These are phyloP conservation scores for Numenius arquata DNA, from an alignment of 2,113 vertebrate species.

Conservation along the genomic window DNA sequence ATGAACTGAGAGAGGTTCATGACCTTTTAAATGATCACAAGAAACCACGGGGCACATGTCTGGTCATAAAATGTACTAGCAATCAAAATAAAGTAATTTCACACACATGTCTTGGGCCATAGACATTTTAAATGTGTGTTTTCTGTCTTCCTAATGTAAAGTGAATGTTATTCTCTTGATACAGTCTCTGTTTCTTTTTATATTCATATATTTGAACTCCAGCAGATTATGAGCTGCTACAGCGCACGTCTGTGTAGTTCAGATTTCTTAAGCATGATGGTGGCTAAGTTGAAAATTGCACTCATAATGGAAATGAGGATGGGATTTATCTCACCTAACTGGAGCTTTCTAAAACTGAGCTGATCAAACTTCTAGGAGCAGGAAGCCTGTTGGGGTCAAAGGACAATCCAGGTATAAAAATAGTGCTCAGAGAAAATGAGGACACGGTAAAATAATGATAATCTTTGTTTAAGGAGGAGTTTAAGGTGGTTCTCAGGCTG, in stretches of 20 bases:
- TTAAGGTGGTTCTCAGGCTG: not conserved
- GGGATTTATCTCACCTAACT: not conserved
- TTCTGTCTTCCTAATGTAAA: not conserved
- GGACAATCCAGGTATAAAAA: not conserved
- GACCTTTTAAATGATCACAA: not conserved
- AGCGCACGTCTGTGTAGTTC: not conserved
- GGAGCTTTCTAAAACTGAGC: not conserved
- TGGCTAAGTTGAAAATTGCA: not conserved
- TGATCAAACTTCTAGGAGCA: not conserved
- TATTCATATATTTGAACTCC: not conserved
- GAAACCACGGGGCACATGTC: not conserved
- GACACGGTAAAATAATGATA: not conserved
- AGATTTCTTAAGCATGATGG: not conserved
- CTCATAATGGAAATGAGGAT: not conserved
- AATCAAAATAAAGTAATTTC: conserved; percentile 6
- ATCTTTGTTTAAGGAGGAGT: not conserved
- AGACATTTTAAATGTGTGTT: not conserved
- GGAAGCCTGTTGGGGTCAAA: not conserved
- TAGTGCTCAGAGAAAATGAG: not conserved
- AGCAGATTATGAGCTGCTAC: not conserved
- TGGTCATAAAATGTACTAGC: not conserved
- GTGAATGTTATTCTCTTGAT: not conserved
- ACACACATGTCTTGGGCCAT: not conserved
- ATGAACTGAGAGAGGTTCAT: not conserved
- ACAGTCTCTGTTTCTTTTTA: not conserved